Conservation (phyloP, 2,113 vertebrate species). For the Bubalus kerabau region DNA sequence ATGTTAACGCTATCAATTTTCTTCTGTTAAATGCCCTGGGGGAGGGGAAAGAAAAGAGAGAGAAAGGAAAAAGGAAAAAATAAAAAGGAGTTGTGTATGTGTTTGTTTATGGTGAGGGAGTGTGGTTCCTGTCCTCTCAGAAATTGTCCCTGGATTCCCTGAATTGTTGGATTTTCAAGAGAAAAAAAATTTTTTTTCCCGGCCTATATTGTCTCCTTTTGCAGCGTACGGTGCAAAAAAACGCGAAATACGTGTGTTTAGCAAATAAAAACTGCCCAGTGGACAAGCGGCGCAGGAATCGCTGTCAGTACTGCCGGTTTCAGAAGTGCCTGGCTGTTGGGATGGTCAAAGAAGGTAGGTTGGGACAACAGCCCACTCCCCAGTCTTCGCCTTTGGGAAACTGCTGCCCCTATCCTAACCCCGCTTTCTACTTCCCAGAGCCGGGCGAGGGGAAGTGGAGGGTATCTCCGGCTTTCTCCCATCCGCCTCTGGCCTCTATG, state of each 20-base stretch:
- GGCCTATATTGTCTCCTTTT: constrained; percentile 4
- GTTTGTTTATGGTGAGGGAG: constrained; percentile 40
- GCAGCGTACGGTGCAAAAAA: constrained; percentile 98
- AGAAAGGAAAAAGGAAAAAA: background rate
- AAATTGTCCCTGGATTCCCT: constrained; percentile 22
- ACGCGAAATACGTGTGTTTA: constrained; percentile 98
- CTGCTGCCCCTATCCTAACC: background rate
- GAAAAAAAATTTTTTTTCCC: background rate
- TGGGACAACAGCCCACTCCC: background rate
- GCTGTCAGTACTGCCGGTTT: constrained; percentile 96
- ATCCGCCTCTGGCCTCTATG: background rate
- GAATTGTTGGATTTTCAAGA: constrained; percentile 41
- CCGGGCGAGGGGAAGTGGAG: fast-evolving
- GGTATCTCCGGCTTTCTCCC: too few relatives aligned
- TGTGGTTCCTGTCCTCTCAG: constrained; percentile 20
- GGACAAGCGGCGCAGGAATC: constrained; percentile 95
- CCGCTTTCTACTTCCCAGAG: background rate
- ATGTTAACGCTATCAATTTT: constrained; percentile 82
- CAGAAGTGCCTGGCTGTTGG: constrained; percentile 98
- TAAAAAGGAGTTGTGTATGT: background rate
- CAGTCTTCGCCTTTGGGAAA: background rate
- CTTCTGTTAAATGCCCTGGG: constrained; percentile 78
- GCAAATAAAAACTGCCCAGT: constrained; percentile 99
- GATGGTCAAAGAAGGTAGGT: constrained; percentile 98
- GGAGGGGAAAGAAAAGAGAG: constrained; percentile 27